phyloP scores from a whole-genome alignment of 2,888 invertebrate genomes.

The Phymatocera aterrima region DNA sequence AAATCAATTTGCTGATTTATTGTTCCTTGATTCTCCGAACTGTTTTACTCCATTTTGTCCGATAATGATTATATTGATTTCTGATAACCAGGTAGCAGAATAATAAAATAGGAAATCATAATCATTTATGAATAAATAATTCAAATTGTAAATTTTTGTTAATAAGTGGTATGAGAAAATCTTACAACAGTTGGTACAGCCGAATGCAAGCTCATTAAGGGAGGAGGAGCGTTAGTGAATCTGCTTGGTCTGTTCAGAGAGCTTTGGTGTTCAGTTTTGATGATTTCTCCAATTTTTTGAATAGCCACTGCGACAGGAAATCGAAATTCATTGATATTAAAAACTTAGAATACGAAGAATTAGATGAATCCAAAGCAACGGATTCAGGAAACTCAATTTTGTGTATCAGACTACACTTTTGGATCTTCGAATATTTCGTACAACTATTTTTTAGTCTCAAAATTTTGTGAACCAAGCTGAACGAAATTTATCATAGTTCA shows the following conservation, averaged over 20 bases:
- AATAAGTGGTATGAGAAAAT: conserved; percentile 5
- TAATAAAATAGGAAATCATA: no score
- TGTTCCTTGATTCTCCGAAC: neutral
- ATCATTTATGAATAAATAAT: no score
- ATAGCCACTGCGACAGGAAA: conserved; percentile 75
- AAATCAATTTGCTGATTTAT: conserved; percentile 1
- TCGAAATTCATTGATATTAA: conserved; percentile 10
- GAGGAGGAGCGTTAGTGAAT: conserved; percentile 74
- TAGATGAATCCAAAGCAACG: no score
- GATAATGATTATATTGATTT: no score
- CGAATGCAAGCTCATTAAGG: conserved; percentile 74
- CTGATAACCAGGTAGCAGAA: no score
- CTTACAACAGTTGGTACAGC: conserved; percentile 68
- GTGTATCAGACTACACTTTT: no score
- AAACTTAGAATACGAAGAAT: neutral
- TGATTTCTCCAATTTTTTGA: conserved; percentile 77
- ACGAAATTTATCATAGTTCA: neutral
- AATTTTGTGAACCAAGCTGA: no score
- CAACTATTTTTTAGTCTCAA: neutral
- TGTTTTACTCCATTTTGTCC: neutral
- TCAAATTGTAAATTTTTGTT: neutral
- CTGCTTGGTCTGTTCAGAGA: conserved; percentile 72
- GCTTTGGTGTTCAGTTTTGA: conserved; percentile 72
- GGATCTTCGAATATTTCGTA: no score
- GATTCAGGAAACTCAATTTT: no score